Base-by-base conservation (phyloP, 1,140 invertebrate genomes). In the Colletes gigas region DNA sequence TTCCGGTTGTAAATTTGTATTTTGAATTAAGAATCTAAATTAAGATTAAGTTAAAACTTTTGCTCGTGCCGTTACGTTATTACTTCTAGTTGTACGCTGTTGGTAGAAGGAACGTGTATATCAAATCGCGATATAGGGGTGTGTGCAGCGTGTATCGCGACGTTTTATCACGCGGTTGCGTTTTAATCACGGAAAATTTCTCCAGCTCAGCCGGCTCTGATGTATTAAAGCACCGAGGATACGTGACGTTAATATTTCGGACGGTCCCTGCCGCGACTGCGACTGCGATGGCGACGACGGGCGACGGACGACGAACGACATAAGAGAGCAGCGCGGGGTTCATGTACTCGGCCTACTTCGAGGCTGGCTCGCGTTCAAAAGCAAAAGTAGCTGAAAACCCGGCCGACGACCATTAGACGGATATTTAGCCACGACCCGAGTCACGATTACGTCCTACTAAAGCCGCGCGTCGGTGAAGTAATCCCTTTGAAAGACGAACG, bases 311-410 rank as follows among this genome's bases (percentile, higher is more conserved):
- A 74, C 52, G 65, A 50, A n/a, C 63, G 17, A 72, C 72, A 54
- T 66, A 81, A 71, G 55, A 81, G 83, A 66, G 63, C 44, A 59
- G 6, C 12, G 69, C 12, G 55, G 9, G 63, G 19, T 67, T 73
- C 47, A 50, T 74, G n/a, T 54, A 69, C 50, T 55, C 73, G 73
- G 83, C 69, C 84, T 85, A 84, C 47, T 78, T 74, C 8, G 67
- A n/a, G 57, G 62, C 47, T 84, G 84, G 78, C 83, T 84, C 65
- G 39, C 71, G 80, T 85, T 84, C 83, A 85, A 84, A 82, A 85
- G 73, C 78, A 69, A 85, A 85, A 85, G 78, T 82, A 82, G 83
- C 73, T 59, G 83, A 82, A 82, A 85, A 71, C 72, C 83, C 78
- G 63, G 63, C 71, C 44, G 41, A 44, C 65, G 82, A 69, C 83